A percentile compares a stretch with the other conserved stretches of the same genome.
phyloP scores from a whole-genome alignment of 2,113 vertebrate species.

The Zosterops pallidus region DNA sequence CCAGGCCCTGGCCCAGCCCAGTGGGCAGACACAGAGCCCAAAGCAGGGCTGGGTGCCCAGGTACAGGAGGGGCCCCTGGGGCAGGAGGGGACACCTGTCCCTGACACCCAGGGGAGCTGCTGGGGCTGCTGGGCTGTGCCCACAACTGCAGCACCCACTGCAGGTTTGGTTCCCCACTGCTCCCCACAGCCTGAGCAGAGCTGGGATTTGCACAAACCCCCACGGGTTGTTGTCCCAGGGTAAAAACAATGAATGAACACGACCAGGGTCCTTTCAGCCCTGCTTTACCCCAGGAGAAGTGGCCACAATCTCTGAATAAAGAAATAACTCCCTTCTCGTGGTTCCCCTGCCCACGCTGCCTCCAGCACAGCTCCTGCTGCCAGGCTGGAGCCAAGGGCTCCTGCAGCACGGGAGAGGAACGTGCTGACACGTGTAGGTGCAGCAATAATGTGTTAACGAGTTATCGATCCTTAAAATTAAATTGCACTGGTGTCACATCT shows the following conservation, averaged over 20 bases:
- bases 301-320: background rate
- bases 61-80: no score
- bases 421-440: background rate
- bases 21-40: background rate
- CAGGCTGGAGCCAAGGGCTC: background rate
- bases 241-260: background rate
- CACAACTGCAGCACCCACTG: background rate
- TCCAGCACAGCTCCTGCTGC: background rate
- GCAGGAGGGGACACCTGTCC: background rate
- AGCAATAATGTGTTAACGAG: slow-evolving; percentile 62
- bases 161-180: background rate
- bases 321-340: background rate
- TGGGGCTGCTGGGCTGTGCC: background rate
- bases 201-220: background rate
- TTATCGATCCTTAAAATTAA: slow-evolving; percentile 71
- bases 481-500: slow-evolving; percentile 57
- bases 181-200: fast-evolving
- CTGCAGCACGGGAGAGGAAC: slow-evolving; percentile 4
- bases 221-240: background rate
- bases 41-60: background rate
- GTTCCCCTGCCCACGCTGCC: background rate
- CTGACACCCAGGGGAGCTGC: no score
- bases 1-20: no score
- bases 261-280: background rate
- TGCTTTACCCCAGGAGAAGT: background rate